These are phyloP conservation scores for Nerophis lumbriciformis DNA, from an alignment of 2,113 vertebrate genomes.

Conservation along the genomic window DNA sequence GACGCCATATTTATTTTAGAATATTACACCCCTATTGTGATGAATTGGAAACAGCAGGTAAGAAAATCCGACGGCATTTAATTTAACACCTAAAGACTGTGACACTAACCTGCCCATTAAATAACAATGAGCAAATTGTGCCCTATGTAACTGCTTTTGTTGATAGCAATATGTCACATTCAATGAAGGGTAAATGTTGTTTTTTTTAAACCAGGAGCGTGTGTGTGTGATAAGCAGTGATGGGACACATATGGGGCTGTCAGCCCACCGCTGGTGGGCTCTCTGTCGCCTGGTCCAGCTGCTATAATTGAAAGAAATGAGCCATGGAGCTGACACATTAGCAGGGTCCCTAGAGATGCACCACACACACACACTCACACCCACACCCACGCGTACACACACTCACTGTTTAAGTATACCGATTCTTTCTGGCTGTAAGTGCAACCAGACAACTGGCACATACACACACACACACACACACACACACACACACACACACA, in stretches of 20 bases:
- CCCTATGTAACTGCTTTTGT: conserved; percentile 47
- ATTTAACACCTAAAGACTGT: conserved; percentile 30
- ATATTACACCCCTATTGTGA: no score
- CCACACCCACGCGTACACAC: conserved; percentile 11
- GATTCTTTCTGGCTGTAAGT: conserved; percentile 43
- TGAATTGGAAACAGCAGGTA: conserved; percentile 19
- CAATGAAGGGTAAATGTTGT: conserved; percentile 60
- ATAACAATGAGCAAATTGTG: conserved; percentile 50
- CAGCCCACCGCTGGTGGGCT: conserved; percentile 61
- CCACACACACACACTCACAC: conserved; percentile 31
- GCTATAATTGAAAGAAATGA: conserved; percentile 81
- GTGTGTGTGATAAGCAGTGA: conserved; percentile 60
- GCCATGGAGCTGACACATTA: conserved; percentile 73
- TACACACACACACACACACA: conserved; percentile 23
- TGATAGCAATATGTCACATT: conserved; percentile 48
- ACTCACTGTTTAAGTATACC: conserved; percentile 36
- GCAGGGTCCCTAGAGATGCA: conserved; percentile 57
- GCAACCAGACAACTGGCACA: conserved; percentile 42
- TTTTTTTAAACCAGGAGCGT: conserved; percentile 35
- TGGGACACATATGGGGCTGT: conserved; percentile 62
- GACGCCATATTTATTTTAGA: conserved; percentile 2
- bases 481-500: conserved; percentile 15
- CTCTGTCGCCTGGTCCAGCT: conserved; percentile 50
- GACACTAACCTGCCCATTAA: conserved; percentile 36
- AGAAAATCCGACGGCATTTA: conserved; percentile 15